These are phyloP conservation scores for Gobiocypris rarus DNA, from an alignment of 2,113 vertebrate species.

Conservation along the genomic window DNA sequence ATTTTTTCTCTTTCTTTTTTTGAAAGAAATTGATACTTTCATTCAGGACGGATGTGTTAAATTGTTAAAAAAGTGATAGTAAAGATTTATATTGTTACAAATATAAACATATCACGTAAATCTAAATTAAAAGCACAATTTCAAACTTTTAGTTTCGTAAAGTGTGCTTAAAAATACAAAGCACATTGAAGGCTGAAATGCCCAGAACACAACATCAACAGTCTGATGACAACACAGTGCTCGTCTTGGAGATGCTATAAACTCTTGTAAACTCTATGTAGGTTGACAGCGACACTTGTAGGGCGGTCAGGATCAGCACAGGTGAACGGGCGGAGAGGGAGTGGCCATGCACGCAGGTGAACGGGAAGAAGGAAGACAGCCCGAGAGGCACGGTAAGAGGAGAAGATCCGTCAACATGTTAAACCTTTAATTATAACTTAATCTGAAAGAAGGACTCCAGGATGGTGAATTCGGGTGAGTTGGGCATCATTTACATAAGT, in stretches of 20 bases:
- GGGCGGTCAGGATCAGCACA: neutral
- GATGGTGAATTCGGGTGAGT: conserved; percentile 70
- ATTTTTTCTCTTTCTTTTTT: no score
- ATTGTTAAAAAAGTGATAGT: no score
- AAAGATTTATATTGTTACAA: no score
- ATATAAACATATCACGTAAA: no score
- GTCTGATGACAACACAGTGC: no score
- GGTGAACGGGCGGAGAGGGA: conserved; percentile 19
- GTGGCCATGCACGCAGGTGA: conserved; percentile 36
- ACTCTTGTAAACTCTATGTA: neutral
- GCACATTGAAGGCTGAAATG: neutral
- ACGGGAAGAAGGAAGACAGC: conserved; percentile 12
- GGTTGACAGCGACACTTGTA: neutral
- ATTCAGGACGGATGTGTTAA: no score
- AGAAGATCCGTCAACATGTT: neutral
- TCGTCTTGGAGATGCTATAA: neutral
- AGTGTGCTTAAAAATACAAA: neutral
- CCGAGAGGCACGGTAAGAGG: neutral
- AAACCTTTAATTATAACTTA: conserved; percentile 33
- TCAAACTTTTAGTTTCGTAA: no score
- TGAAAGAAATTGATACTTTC: no score
- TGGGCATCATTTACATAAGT: neutral
- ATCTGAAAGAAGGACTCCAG: conserved; percentile 16
- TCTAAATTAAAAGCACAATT: no score
- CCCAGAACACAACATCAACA: neutral